Conservation (phyloP, 2,797 vertebrate genomes). For the Xiphorhynchus erythropygius region DNA sequence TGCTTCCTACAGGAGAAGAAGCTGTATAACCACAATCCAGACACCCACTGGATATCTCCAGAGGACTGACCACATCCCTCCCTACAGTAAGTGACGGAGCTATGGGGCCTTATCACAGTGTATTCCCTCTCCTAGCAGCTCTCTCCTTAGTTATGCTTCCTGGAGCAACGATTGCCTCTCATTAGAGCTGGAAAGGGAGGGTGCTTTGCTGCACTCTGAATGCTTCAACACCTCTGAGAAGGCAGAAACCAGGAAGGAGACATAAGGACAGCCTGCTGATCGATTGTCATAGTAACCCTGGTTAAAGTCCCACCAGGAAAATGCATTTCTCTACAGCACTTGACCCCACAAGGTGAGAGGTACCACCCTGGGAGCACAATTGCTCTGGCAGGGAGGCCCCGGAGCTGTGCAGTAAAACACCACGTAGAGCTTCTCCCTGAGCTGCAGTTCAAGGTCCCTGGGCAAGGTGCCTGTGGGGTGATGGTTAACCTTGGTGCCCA, state of each 20-base stretch:
- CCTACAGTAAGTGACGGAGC: not conserved
- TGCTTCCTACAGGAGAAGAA: not conserved
- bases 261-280: not conserved
- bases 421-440: not conserved
- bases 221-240: not conserved
- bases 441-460: not conserved
- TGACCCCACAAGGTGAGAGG: not conserved
- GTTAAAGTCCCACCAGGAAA: conserved; percentile 51
- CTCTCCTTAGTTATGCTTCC: not conserved
- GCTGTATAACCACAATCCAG: not conserved
- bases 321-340: not conserved
- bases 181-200: not conserved
- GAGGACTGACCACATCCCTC: not conserved
- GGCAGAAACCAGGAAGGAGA: not conserved
- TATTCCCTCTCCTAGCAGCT: not conserved
- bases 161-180: not conserved
- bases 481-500: not conserved
- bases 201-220: not conserved
- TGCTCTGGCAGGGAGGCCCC: not conserved
- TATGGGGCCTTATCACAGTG: not conserved
- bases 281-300: not conserved
- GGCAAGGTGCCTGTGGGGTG: not conserved
- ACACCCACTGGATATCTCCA: not conserved
- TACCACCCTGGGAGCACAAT: not conserved
- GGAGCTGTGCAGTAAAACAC: not conserved